phyloP scores from a whole-genome alignment of 1,140 invertebrate species.

The Heliothis virescens region DNA sequence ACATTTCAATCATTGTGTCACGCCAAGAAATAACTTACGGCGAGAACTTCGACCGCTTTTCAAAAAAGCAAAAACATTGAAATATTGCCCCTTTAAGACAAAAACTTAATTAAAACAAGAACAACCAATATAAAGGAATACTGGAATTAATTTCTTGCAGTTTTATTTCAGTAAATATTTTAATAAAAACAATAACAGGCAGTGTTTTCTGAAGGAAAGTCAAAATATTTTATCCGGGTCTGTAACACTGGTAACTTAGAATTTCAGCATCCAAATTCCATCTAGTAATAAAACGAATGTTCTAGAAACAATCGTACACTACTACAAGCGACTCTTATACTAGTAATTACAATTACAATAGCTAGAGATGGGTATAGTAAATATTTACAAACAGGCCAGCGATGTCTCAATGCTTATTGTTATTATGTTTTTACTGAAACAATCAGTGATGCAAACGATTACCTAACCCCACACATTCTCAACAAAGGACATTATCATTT shows the following conservation, averaged over 20 bases:
- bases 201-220: too few species aligned
- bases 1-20: not conserved
- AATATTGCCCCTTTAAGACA: not conserved
- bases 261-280: not conserved
- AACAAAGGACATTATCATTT: constrained; percentile 39
- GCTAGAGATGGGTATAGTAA: constrained; percentile 37
- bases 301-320: constrained; percentile 1
- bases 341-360: constrained; percentile 30
- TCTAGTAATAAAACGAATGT: not conserved
- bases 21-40: constrained; percentile 5
- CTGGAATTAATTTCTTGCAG: too few species aligned
- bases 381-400: constrained; percentile 60
- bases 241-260: not conserved
- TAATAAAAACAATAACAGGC: too few species aligned
- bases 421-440: constrained; percentile 51
- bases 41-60: not conserved
- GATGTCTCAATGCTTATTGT: constrained; percentile 54
- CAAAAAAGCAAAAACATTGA: not conserved
- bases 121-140: too few species aligned
- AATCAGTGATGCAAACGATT: constrained; percentile 67
- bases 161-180: too few species aligned
- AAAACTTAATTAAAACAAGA: not conserved
- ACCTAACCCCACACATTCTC: constrained; percentile 56
- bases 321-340: not conserved
- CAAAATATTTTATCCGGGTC: too few species aligned